Conservation (phyloP, 2,888 invertebrate species). For the Drosophila macrothrix region DNA sequence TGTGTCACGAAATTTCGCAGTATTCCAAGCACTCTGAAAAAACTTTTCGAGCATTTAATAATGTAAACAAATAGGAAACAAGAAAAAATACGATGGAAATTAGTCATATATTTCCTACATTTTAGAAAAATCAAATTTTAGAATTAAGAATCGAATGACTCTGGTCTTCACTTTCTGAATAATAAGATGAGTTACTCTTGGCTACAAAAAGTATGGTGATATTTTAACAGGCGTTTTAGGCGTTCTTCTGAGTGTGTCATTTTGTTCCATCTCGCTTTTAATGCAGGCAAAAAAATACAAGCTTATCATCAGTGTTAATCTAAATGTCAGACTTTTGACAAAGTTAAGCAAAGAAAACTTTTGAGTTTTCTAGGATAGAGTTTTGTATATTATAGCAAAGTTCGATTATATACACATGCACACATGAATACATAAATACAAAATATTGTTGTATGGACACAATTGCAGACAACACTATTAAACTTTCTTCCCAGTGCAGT, state of each 20-base stretch:
- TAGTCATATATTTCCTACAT: not conserved
- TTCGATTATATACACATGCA: not conserved
- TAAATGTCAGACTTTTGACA: not conserved
- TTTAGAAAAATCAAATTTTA: not conserved
- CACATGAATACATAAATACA: not conserved
- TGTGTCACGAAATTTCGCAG: constrained; percentile 21
- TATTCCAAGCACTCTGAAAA: not conserved
- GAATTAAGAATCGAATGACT: not conserved
- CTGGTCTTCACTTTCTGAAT: not conserved
- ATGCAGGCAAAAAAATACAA: not conserved
- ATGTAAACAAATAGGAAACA: too few species aligned
- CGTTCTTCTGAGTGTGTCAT: not conserved
- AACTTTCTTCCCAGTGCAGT: not conserved
- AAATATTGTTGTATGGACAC: not conserved
- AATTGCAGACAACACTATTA: not conserved
- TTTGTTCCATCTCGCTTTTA: not conserved
- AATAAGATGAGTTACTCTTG: not conserved
- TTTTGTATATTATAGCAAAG: too few species aligned
- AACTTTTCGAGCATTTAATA: not conserved
- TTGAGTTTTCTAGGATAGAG: not conserved
- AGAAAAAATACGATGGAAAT: not conserved
- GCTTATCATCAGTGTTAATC: not conserved
- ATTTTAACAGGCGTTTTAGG: too few species aligned
- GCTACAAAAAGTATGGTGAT: not conserved
- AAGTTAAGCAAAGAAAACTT: not conserved